phyloP scores from a whole-genome alignment of 23 tunicate species.

The Trididemnum clinides region DNA sequence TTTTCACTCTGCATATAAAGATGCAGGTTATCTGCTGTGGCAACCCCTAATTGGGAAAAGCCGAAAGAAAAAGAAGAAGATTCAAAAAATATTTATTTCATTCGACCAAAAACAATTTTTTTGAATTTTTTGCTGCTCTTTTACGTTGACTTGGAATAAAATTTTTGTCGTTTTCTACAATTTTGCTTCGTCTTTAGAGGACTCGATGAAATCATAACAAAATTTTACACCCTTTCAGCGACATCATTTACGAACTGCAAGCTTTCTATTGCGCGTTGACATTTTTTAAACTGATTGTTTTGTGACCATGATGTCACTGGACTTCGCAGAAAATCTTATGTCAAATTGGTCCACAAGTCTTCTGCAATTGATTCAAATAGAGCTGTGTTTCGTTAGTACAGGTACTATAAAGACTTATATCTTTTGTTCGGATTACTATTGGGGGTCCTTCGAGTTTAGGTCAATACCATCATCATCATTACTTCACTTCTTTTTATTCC shows the following conservation, averaged over 20 bases:
- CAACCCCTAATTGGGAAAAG: too few relatives aligned
- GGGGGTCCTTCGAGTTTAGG: background rate
- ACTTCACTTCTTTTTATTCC: too few relatives aligned
- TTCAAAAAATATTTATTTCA: too few relatives aligned
- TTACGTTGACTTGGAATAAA: too few relatives aligned
- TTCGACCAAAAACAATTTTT: background rate
- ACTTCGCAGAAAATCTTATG: background rate
- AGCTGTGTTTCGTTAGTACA: background rate
- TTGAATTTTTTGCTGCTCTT: too few relatives aligned
- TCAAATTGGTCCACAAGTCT: background rate
- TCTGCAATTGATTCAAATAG: background rate
- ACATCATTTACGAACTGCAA: slow-evolving; percentile 1
- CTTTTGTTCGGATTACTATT: background rate
- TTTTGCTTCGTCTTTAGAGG: too few relatives aligned
- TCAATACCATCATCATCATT: background rate
- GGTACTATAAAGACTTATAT: background rate
- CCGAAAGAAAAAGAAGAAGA: too few relatives aligned
- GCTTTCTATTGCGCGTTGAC: background rate
- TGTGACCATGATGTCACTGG: background rate
- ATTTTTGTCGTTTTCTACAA: background rate
- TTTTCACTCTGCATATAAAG: too few relatives aligned
- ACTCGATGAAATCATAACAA: too few relatives aligned
- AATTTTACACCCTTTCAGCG: too few relatives aligned
- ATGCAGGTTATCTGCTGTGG: too few relatives aligned
- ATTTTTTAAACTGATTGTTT: background rate